Percentiles rank a stretch among this genome's conserved stretches.
phyloP scores from a whole-genome alignment of 2,113 vertebrate species.

The Rhagologus leucostigma region DNA sequence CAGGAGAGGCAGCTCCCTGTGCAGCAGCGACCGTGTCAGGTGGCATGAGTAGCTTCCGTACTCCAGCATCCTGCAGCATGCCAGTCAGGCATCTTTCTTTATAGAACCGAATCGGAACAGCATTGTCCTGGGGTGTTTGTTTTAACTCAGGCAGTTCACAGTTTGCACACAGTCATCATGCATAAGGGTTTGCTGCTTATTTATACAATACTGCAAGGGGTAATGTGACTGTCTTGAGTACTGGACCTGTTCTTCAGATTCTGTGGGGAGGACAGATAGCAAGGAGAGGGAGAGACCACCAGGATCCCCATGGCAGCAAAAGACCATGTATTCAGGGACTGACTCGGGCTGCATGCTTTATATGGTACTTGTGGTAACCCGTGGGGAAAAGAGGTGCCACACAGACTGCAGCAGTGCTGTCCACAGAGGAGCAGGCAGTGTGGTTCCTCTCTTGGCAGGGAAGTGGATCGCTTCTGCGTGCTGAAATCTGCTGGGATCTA shows the following conservation, averaged over 20 bases:
- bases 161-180: neutral
- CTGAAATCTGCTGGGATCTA: neutral
- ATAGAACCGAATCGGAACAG: neutral
- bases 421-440: neutral
- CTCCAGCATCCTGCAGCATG: neutral
- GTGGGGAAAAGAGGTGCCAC: neutral
- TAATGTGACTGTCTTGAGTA: neutral
- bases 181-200: neutral
- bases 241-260: neutral
- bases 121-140: neutral
- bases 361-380: accelerated
- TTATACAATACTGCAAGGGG: neutral
- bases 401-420: neutral
- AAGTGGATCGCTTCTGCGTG: neutral
- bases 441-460: neutral
- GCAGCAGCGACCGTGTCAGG: accelerated
- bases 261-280: neutral
- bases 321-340: neutral
- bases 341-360: accelerated
- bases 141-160: neutral
- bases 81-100: neutral
- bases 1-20: neutral
- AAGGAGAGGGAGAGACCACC: neutral
- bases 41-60: neutral
- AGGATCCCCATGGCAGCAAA: neutral